Conservation (phyloP, 2,113 vertebrate genomes). For the Ailurus styani region DNA sequence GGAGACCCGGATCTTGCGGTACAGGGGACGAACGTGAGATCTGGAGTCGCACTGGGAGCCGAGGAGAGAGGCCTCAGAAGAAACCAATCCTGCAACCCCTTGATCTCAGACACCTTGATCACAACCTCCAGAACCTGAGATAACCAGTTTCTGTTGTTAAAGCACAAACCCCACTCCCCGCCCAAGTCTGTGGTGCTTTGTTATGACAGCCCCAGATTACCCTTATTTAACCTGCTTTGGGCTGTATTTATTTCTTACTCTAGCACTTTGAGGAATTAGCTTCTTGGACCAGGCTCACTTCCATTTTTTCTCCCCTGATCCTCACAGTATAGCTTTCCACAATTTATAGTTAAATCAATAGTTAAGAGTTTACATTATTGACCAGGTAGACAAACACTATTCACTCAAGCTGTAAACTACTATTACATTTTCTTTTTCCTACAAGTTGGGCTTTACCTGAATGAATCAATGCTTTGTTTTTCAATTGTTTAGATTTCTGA, state of each 20-base stretch:
- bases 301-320: neutral
- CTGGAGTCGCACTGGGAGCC: neutral
- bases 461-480: neutral
- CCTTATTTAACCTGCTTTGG: neutral
- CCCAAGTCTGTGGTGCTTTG: neutral
- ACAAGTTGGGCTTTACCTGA: constrained; percentile 15
- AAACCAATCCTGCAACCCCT: neutral
- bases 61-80: neutral
- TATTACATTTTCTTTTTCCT: constrained; percentile 31
- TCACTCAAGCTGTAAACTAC: constrained; percentile 1
- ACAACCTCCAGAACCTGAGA: neutral
- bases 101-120: neutral
- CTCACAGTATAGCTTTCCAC: neutral
- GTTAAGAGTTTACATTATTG: constrained; percentile 31
- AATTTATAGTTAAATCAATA: constrained; percentile 53
- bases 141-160: neutral
- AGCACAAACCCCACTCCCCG: neutral
- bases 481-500: constrained; percentile 5
- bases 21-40: neutral
- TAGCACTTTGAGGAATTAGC: neutral
- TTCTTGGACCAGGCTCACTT: neutral
- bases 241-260: constrained; percentile 5
- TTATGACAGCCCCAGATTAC: neutral
- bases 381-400: constrained; percentile 30
- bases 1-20: neutral